Evolutionary conservation across 2,888 invertebrate species (phyloP).

Genomic region (Papilio demoleus): DNA sequence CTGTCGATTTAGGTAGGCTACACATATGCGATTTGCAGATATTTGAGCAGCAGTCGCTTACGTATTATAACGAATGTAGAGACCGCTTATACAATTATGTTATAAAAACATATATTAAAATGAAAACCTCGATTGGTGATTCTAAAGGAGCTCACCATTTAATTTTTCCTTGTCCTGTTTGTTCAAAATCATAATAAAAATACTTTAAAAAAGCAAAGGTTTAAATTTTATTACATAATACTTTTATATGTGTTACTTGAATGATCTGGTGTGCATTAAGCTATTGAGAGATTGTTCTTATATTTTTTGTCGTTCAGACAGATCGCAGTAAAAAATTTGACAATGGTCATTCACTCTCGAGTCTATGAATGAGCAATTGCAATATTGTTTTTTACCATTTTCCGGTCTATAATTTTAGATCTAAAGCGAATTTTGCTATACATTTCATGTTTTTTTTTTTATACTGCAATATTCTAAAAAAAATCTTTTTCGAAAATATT

Average conservation of each 20-base stretch:
- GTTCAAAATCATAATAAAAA: no score
- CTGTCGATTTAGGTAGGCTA: no score
- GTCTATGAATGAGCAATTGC: slow-evolving; percentile 7
- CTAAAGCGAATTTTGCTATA: neutral
- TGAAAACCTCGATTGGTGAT: no score
- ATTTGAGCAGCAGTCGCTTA: no score
- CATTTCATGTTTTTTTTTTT: neutral
- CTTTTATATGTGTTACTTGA: neutral
- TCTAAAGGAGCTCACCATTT: no score
- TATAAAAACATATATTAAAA: no score
- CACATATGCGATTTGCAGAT: no score
- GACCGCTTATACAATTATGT: no score
- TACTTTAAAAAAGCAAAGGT: no score
- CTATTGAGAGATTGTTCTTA: neutral
- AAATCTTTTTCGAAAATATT: neutral
- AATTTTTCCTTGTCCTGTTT: no score
- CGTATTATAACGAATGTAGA: no score
- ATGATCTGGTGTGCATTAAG: neutral
- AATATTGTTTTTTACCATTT: neutral
- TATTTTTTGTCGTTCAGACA: neutral
- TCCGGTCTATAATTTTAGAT: neutral
- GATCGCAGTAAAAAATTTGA: slow-evolving; percentile 7
- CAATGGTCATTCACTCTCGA: slow-evolving; percentile 11
- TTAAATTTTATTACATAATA: no score
- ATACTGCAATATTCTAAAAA: neutral